Percentiles rank a stretch among this genome's conserved stretches.
Evolutionary conservation across 2,113 vertebrate species (phyloP).

Genomic region (Otolemur garnettii): DNA sequence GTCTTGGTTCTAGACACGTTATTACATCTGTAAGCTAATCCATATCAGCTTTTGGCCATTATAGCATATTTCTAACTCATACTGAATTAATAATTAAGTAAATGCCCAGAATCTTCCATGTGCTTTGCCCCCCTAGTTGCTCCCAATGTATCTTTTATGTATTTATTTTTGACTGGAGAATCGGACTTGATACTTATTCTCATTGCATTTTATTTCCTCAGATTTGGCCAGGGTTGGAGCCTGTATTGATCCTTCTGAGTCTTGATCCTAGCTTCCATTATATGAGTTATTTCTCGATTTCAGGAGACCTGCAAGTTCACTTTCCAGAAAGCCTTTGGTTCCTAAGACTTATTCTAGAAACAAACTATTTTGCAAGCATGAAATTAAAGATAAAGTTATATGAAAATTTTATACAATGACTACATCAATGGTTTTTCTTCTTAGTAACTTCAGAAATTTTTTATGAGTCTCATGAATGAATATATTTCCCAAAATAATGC

Average conservation of each 20-base stretch:
- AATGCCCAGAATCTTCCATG: neutral
- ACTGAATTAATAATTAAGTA: neutral
- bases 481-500: slow-evolving; percentile 40
- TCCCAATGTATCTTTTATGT: neutral
- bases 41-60: neutral
- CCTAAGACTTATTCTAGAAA: slow-evolving; percentile 28
- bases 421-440: slow-evolving; percentile 56
- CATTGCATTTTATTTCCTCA: neutral
- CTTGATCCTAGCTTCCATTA: neutral
- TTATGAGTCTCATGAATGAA: slow-evolving; percentile 60
- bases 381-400: slow-evolving; percentile 37
- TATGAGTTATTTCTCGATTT: neutral
- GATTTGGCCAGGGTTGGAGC: neutral
- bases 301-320: neutral
- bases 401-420: neutral
- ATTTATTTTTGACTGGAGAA: neutral
- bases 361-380: slow-evolving; percentile 8
- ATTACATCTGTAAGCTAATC: neutral
- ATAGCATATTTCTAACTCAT: neutral
- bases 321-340: neutral
- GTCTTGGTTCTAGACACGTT: neutral
- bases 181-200: neutral
- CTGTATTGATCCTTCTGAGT: neutral
- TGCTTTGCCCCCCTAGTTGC: neutral
- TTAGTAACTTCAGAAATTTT: slow-evolving; percentile 33